Percentiles rank a stretch among this genome's conserved stretches.
Conservation (phyloP, 2,113 vertebrate genomes). For the Tetrao urogallus region DNA sequence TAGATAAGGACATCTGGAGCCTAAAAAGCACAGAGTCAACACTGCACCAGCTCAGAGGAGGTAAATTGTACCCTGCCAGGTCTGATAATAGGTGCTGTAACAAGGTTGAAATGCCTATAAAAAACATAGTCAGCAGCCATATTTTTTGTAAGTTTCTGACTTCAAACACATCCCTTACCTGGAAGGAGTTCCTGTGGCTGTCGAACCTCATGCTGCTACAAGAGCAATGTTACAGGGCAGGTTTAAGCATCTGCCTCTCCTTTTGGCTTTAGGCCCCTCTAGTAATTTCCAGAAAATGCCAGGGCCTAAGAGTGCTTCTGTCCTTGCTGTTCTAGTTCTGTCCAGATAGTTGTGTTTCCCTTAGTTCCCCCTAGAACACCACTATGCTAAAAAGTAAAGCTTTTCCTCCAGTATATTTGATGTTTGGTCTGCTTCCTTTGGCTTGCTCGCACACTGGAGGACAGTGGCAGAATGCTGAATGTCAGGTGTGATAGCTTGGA, state of each 20-base stretch:
- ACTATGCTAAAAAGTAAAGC: not conserved
- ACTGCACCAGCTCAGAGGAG: no score
- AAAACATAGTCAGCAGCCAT: no score
- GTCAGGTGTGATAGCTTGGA: not conserved
- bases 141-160: not conserved
- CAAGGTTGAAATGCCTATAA: no score
- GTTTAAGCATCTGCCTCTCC: not conserved
- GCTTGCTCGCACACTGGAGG: not conserved
- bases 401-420: not conserved
- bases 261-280: not conserved
- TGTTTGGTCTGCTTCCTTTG: not conserved
- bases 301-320: not conserved
- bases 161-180: not conserved
- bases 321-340: slow-evolving; percentile 18
- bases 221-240: not conserved
- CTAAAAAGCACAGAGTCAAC: no score
- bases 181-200: not conserved
- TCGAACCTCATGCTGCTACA: not conserved
- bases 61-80: no score
- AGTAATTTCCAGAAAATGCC: not conserved
- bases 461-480: not conserved
- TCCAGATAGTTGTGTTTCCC: not conserved
- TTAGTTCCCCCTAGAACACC: not conserved
- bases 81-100: no score
- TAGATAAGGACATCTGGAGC: no score